Conservation (phyloP, 2,888 invertebrate species). For the Drosophila paranaensis region DNA sequence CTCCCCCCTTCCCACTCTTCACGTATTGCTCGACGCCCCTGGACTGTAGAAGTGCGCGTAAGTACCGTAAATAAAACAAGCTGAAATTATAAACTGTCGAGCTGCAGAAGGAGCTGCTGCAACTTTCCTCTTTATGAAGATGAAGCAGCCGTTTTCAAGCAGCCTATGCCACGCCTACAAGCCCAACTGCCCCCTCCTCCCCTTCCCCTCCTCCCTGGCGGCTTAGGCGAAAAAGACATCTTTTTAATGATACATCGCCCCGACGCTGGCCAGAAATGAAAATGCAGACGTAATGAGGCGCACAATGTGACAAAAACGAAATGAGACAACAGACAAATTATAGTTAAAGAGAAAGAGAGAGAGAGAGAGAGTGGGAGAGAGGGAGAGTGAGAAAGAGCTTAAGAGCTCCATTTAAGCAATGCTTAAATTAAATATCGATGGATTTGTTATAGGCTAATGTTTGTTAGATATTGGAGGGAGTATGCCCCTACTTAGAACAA, state of each 20-base stretch:
- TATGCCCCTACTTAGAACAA: too few relatives aligned
- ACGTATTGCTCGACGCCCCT: neutral
- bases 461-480: neutral
- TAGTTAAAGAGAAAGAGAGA: neutral
- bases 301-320: conserved; percentile 47
- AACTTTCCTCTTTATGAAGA: conserved; percentile 28
- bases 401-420: neutral
- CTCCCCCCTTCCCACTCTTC: neutral
- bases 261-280: conserved; percentile 30
- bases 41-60: conserved; percentile 59
- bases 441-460: too few relatives aligned
- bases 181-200: too few relatives aligned
- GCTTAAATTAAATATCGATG: neutral
- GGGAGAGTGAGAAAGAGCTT: too few relatives aligned
- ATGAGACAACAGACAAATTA: conserved; percentile 16
- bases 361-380: neutral
- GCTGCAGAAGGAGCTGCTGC: conserved; percentile 13
- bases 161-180: conserved; percentile 4
- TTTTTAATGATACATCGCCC: conserved; percentile 67
- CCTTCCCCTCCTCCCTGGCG: neutral
- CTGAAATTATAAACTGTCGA: conserved; percentile 63
- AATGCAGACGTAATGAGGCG: conserved; percentile 66
- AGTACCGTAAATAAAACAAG: conserved; percentile 75
- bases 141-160: conserved; percentile 32
- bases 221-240: conserved; percentile 45